Evolutionary conservation across 2,797 vertebrate genomes (phyloP).

Genomic region (Gadopsis marmoratus): DNA sequence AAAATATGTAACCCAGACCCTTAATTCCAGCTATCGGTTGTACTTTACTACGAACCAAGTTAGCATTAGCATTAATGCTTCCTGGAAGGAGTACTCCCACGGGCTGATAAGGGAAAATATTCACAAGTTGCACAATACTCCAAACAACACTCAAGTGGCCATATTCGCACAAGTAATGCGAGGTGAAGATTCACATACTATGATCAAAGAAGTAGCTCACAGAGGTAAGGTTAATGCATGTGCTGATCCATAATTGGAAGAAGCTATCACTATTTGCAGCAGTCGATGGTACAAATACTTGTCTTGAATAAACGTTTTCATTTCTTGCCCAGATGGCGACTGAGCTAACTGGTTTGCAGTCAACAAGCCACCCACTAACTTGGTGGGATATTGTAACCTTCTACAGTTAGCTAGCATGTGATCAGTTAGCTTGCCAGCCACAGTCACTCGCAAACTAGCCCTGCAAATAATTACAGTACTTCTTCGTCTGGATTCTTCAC

Average conservation of each 20-base stretch:
- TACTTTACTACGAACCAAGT: too few relatives aligned
- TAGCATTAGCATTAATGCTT: too few relatives aligned
- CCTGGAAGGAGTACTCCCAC: too few relatives aligned
- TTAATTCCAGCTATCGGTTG: too few relatives aligned
- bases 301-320: not conserved
- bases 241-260: not conserved
- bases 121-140: too few relatives aligned
- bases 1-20: too few relatives aligned
- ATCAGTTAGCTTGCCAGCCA: not conserved
- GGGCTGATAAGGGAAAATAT: too few relatives aligned
- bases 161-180: too few relatives aligned
- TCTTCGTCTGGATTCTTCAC: not conserved
- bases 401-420: not conserved
- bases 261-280: not conserved
- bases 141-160: too few relatives aligned
- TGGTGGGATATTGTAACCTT: not conserved
- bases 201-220: too few relatives aligned
- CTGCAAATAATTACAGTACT: not conserved
- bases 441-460: not conserved
- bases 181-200: too few relatives aligned
- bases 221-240: too few relatives aligned
- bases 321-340: not conserved
- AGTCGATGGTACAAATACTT: not conserved
- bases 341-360: not conserved
- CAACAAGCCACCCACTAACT: not conserved